Conservation (phyloP, 2,113 vertebrate species). For the Rhadina sibilatrix region DNA sequence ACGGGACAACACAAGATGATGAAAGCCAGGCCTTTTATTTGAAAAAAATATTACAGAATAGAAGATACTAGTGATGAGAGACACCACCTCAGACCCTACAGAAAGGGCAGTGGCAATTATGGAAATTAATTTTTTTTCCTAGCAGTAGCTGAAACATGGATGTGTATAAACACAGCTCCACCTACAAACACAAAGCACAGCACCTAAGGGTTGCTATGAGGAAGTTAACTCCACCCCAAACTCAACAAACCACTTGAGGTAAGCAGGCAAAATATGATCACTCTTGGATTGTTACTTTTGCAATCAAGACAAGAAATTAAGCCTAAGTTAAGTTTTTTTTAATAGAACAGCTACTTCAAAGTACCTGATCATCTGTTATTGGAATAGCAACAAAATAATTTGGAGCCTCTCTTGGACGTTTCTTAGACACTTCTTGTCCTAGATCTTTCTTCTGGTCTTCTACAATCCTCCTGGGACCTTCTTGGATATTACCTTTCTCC, state of each 20-base stretch:
- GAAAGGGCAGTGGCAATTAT: not conserved
- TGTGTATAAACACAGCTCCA: too few species aligned
- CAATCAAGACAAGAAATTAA: not conserved
- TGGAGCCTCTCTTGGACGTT: not conserved
- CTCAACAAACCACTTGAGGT: not conserved
- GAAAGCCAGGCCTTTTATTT: not conserved
- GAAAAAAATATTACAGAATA: not conserved
- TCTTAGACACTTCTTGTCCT: not conserved
- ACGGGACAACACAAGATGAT: not conserved
- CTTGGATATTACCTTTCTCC: not conserved
- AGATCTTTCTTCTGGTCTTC: not conserved
- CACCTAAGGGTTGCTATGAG: not conserved
- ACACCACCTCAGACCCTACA: not conserved
- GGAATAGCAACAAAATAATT: constrained; percentile 66
- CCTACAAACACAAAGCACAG: not conserved
- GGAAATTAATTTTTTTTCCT: not conserved
- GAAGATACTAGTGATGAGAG: not conserved
- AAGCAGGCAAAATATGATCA: not conserved
- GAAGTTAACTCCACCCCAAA: not conserved
- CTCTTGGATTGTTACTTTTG: not conserved
- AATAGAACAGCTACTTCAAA: not conserved
- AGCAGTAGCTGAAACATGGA: not conserved
- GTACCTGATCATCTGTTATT: constrained; percentile 62
- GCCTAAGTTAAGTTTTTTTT: not conserved
- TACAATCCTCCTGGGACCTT: not conserved